A percentile compares a stretch with the other conserved stretches of the same genome.
phyloP scores from a whole-genome alignment of 1,140 invertebrate species.

The Drosophila trapezifrons region DNA sequence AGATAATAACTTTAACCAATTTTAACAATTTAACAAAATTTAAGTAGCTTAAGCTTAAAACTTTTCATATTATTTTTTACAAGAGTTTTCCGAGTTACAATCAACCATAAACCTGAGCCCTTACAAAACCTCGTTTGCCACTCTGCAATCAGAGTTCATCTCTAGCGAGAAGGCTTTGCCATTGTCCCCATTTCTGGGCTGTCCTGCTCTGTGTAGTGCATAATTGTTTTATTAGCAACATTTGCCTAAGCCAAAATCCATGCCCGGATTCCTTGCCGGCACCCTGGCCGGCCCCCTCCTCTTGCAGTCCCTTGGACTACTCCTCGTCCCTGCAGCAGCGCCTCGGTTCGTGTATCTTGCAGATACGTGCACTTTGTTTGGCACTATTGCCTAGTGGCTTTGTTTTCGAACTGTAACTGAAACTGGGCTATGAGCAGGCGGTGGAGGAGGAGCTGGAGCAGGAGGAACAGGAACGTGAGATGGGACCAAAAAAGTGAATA shows the following conservation, averaged over 20 bases:
- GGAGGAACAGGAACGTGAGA: conserved; percentile 38
- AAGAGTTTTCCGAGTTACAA: not conserved
- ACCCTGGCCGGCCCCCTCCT: conserved; percentile 12
- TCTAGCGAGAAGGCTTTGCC: conserved; percentile 28
- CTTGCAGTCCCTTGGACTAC: conserved; percentile 2
- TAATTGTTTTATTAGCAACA: conserved; percentile 80
- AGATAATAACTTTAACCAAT: too few relatives aligned
- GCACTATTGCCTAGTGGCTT: conserved; percentile 56
- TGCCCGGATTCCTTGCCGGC: conserved; percentile 50
- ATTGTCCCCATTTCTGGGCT: conserved; percentile 37
- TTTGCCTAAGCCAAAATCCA: conserved; percentile 73
- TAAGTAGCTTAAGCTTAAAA: not conserved
- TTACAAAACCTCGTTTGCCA: not conserved
- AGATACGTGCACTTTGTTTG: conserved; percentile 68
- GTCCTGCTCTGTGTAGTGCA: conserved; percentile 59
- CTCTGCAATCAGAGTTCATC: not conserved
- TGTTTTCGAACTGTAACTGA: conserved; percentile 57
- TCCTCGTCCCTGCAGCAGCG: conserved; percentile 10
- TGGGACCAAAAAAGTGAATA: conserved; percentile 40
- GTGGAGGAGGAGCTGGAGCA: not conserved
- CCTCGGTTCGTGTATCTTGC: conserved; percentile 63
- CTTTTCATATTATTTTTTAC: not conserved
- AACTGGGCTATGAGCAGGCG: conserved; percentile 41
- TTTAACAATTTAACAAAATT: too few relatives aligned
- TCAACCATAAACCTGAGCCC: not conserved